Evolutionary conservation across 2,888 invertebrate species (phyloP).

Genomic region (Oligia strigilis): DNA sequence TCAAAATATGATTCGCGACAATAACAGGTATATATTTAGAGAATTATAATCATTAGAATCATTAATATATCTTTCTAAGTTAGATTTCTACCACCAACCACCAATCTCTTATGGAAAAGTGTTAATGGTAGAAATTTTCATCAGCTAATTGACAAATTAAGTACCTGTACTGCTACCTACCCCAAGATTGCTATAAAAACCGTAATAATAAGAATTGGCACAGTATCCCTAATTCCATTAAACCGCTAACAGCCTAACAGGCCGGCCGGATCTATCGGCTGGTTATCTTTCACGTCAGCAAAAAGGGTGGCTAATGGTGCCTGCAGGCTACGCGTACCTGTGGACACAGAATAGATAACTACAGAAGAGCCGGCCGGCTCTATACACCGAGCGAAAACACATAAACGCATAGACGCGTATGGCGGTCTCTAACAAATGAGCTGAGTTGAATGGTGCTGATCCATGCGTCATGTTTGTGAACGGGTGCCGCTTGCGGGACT

Average conservation of each 20-base stretch:
- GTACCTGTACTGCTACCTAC: neutral
- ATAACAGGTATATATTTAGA: too few relatives aligned
- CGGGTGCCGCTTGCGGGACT: too few relatives aligned
- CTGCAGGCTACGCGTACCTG: constrained; percentile 44
- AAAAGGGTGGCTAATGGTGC: constrained; percentile 58
- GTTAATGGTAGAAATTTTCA: too few relatives aligned
- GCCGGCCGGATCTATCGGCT: constrained; percentile 32
- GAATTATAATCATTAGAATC: too few relatives aligned
- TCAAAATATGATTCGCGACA: too few relatives aligned
- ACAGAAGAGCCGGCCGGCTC: constrained; percentile 8
- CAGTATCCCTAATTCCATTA: constrained; percentile 24
- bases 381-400: neutral
- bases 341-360: neutral
- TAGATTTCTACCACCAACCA: too few relatives aligned
- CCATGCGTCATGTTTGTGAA: too few relatives aligned
- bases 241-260: constrained; percentile 11
- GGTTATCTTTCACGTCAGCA: constrained; percentile 50
- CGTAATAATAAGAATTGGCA: constrained; percentile 21
- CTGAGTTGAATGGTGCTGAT: too few relatives aligned
- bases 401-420: neutral
- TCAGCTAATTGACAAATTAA: neutral
- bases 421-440: neutral
- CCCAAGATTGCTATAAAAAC: neutral
- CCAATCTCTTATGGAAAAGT: too few relatives aligned
- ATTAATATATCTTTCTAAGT: too few relatives aligned